phyloP scores from a whole-genome alignment of 2,113 vertebrate species.

The Pungitius pungitius region DNA sequence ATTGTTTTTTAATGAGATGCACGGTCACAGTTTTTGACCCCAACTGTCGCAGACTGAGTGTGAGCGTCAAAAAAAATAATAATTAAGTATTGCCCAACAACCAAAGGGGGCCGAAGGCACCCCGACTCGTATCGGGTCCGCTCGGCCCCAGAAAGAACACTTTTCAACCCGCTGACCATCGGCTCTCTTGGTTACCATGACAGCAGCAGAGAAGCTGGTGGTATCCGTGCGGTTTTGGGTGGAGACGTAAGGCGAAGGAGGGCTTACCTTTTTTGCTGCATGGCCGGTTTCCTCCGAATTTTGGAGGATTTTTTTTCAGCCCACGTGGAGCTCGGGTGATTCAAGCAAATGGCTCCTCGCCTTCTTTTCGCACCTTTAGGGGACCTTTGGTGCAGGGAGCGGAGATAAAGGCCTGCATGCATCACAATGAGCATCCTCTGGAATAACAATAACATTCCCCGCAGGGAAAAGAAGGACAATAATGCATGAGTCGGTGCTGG shows the following conservation, averaged over 20 bases:
- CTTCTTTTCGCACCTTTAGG: background rate
- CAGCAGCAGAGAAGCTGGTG: background rate
- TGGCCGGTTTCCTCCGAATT: too few relatives aligned
- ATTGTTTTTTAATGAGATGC: background rate
- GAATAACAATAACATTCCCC: conserved; percentile 10
- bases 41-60: background rate
- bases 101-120: too few relatives aligned
- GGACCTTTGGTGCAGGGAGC: background rate
- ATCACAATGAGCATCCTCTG: conserved; percentile 4
- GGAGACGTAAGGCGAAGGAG: too few relatives aligned
- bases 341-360: background rate
- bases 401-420: background rate
- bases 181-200: background rate
- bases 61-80: background rate
- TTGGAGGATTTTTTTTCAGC: background rate
- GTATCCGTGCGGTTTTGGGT: background rate
- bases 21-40: background rate
- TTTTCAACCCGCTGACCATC: too few relatives aligned
- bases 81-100: background rate
- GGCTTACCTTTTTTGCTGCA: background rate
- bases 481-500: conserved; percentile 32
- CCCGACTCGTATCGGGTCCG: too few relatives aligned
- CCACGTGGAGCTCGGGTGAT: too few relatives aligned
- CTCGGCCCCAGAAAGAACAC: too few relatives aligned
- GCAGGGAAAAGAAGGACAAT: conserved; percentile 8